Base-by-base conservation (phyloP, 1,140 invertebrate genomes). In the Acarapis woodi region DNA sequence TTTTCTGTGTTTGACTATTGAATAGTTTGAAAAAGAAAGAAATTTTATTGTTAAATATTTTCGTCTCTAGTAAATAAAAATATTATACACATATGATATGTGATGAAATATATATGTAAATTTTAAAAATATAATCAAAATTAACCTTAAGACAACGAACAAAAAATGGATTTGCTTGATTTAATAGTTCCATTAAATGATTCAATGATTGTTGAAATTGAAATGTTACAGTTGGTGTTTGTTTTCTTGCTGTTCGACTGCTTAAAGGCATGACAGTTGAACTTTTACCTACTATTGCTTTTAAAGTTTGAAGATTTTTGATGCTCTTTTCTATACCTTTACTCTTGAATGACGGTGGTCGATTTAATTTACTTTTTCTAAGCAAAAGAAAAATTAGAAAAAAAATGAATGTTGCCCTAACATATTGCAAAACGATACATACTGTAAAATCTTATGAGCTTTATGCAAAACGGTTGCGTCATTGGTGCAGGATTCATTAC, bases 91-190 rank as follows among this genome's bases (percentile, higher is more conserved):
- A 26, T 25, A 3, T 6, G 16, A 39, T 14, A 19, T 26, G 22
- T 6, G 25, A 16, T 25, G 14, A 25, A 25, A 35, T 31, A 5
- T 4, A 30, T 42, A 26, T 25, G 16, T 18, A 19, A 22, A 23
- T 44, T 44, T 93, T 93, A 21, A 79, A 85, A 54, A n/a, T n/a
- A n/a, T n/a, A n/a, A n/a, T n/a, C n/a, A n/a, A n/a, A n/a, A n/a
- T n/a, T n/a, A n/a, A n/a, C n/a, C n/a, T 94, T 94, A 47, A 94
- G 90, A 55, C 85, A 93, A 32, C 85, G 64, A 42, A 94, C 87
- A 53, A 94, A 94, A 58, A 85, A 93, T 2, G 85, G 85, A 58
- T 87, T 87, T 0, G 83, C 80, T 51, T 85, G 73, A 52, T 83
- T 83, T 8, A 94, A 54, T 0, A 82, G 85, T 46, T 80, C 73